Evolutionary conservation across 2,113 vertebrate species (phyloP), one percentile per base, ranked within the genome.

Genomic region (Tonatia bakeri): DNA sequence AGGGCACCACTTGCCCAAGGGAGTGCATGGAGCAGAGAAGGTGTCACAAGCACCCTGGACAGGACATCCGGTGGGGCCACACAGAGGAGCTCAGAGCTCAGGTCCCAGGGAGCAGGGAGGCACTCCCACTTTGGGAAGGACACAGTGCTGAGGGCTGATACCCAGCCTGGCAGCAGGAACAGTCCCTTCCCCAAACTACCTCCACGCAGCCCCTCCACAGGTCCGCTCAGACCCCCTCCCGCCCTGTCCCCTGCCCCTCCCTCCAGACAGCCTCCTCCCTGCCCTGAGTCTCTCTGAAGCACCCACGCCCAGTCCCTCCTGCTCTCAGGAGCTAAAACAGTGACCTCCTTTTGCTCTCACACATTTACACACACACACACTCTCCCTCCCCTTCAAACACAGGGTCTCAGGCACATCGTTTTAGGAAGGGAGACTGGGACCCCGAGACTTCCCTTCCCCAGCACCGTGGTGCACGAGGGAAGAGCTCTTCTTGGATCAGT

Each of bases 141-240:
- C 0, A 1, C 24, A 3, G 38, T 0, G 0, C 40, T 12, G n/a
- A 64, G 26, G 40, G 19, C 33, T 28, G 38, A 43, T 38, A 3
- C n/a, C n/a, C 70, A 54, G 75, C 24, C 45, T 50, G 6, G 3
- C n/a, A 26, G 17, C 26, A 65, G 59, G 9, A 20, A 7, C 22
- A 28, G 33, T 45, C 40, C 13, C 16, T 0, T 7, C 43, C 15
- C 31, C 45, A 33, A 6, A 8, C 40, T 47, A 14, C 10, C n/a
- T 61, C 54, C 20, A 65, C 40, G 17, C 3, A 14, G 20, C 31
- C 20, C 70, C 45, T 36, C 38, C 3, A 1, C 40, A 13, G 50
- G 13, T 52, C 12, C 9, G 13, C 38, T 61, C 36, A 84, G 43
- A 45, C 17, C 24, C 59, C 77, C 47, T 56, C 38, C 69, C 24